Evolutionary conservation across 2,888 invertebrate species (phyloP), one percentile per base, ranked within the genome.

Genomic region (Sepioteuthis lessoniana): DNA sequence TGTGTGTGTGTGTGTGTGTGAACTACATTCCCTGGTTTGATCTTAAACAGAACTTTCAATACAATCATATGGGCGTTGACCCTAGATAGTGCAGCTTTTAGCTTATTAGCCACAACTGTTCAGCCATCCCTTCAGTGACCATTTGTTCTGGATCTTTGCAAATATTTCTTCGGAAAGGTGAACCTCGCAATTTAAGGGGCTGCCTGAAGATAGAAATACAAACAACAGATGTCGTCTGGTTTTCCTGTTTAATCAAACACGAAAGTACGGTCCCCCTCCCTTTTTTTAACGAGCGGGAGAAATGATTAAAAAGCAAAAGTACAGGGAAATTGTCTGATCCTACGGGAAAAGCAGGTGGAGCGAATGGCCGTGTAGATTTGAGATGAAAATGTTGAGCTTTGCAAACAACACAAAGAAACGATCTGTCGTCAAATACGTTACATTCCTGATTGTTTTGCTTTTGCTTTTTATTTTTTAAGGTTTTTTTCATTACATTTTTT

Each of bases 171-270:
- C n/a, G n/a, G 13, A n/a, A 76, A n/a, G 76, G 76, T 76, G n/a
- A 76, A 76, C n/a, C n/a, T 16, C 16, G n/a, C 4, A 35, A n/a
- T 76, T 16, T 76, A n/a, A 76, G 35, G 13, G n/a, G 16, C n/a
- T n/a, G 76, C n/a, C 76, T 76, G 76, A 19, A 76, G 16, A n/a
- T 76, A 76, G 16, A 35, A 16, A 76, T 35, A 76, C n/a, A 76
- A n/a, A 76, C 76, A 76, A n/a, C 76, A 76, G 76, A 76, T 76
- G 76, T 76, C 76, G 76, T n/a, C 76, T 76, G n/a, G n/a, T 13
- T 76, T 76, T 35, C 19, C 13, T 76, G 76, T 76, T 76, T 35
- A 35, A 76, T 76, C 76, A 76, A 76, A 76, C 76, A 76, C n/a
- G 76, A 76, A 76, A n/a, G 1, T n/a, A 76, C 2, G 0, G 0